Evolutionary conservation across 1,140 invertebrate genomes (phyloP).

Genomic region (Vanessa tameamea): DNA sequence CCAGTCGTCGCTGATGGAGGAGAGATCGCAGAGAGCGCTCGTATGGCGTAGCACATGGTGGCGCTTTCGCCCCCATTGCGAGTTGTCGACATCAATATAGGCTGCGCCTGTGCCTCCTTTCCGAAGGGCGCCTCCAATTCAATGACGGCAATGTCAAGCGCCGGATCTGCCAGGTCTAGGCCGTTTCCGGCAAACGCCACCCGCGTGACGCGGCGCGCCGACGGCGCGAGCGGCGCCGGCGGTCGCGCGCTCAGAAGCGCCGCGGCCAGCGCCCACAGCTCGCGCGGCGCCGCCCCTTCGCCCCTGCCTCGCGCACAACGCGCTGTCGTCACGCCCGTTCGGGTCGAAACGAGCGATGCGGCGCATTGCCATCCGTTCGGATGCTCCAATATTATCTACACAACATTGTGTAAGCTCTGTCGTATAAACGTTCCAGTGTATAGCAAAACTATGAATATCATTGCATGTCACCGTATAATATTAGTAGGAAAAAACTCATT

Average conservation of each 20-base stretch:
- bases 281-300: slow-evolving; percentile 7
- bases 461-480: neutral
- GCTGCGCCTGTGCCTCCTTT: slow-evolving; percentile 41
- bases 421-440: neutral
- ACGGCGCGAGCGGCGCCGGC: slow-evolving; percentile 30
- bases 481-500: too few relatives aligned
- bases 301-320: slow-evolving; percentile 43
- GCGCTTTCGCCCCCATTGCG: slow-evolving; percentile 42
- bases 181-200: slow-evolving; percentile 36
- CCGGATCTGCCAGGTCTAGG: slow-evolving; percentile 28
- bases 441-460: neutral
- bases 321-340: slow-evolving; percentile 51
- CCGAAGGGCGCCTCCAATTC: slow-evolving; percentile 60
- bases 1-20: too few relatives aligned
- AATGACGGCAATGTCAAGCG: slow-evolving; percentile 49
- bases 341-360: slow-evolving; percentile 56
- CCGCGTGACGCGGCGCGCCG: slow-evolving; percentile 38
- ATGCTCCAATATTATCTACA: slow-evolving; percentile 55
- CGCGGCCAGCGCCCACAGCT: slow-evolving; percentile 39
- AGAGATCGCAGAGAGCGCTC: slow-evolving; percentile 26
- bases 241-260: slow-evolving; percentile 33
- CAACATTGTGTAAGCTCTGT: neutral
- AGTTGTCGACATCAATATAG: slow-evolving; percentile 53
- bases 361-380: slow-evolving; percentile 46
- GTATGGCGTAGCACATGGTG: slow-evolving; percentile 48